phyloP scores from a whole-genome alignment of 2,113 vertebrate species.

The Grammomys dolichurus region DNA sequence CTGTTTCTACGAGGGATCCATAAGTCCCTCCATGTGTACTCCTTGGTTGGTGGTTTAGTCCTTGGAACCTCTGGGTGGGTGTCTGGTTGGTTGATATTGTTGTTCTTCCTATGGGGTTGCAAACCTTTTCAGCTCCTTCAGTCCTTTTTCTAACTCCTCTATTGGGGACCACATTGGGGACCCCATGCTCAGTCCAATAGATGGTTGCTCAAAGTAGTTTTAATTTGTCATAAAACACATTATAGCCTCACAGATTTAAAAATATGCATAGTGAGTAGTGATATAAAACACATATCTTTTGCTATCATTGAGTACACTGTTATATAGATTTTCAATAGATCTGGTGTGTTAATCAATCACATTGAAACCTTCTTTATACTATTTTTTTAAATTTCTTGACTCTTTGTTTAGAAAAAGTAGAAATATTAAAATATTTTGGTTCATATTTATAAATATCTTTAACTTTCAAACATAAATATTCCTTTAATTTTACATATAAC shows the following conservation, averaged over 20 bases:
- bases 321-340: background rate
- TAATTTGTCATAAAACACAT: constrained; percentile 1
- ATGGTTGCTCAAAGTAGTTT: constrained; percentile 4
- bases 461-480: background rate
- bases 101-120: no score
- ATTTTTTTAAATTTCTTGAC: background rate
- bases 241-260: background rate
- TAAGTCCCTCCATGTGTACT: no score
- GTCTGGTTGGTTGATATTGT: no score
- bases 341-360: background rate
- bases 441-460: constrained; percentile 21
- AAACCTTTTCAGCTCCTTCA: no score
- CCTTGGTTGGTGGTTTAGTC: no score
- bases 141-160: no score
- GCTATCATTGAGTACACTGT: background rate
- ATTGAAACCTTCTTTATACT: background rate
- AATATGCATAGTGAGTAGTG: background rate
- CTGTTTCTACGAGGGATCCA: no score
- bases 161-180: no score
- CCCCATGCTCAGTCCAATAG: no score
- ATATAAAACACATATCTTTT: background rate
- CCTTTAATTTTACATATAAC: constrained; percentile 7
- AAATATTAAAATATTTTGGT: background rate
- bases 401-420: background rate
- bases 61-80: no score